A percentile compares a stretch with the other conserved stretches of the same genome.
Conservation (phyloP, 1,140 invertebrate genomes). For the Luehdorfia chinensis region DNA sequence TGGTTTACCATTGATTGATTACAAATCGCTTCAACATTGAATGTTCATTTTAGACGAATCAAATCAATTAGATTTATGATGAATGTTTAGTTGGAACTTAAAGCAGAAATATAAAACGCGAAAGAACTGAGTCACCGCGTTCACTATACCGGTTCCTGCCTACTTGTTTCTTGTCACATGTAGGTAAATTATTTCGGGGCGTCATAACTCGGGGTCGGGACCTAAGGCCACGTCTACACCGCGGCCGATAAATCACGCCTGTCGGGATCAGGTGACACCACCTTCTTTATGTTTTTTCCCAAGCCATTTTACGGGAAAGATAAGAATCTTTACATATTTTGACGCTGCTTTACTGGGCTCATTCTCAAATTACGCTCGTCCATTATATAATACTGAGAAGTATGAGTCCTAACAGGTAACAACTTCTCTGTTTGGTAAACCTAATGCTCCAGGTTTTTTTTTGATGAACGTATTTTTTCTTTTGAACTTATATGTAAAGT, state of each 20-base stretch:
- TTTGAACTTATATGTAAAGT: no score
- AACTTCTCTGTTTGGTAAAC: neutral
- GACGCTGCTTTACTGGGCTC: constrained; percentile 69
- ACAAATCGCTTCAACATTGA: no score
- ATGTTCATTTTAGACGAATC: no score
- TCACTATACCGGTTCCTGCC: constrained; percentile 46
- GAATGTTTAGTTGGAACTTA: no score
- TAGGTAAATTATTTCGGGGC: constrained; percentile 67
- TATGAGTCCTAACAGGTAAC: constrained; percentile 3
- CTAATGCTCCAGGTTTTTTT: constrained; percentile 8
- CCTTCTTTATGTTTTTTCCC: constrained; percentile 79
- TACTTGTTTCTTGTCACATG: constrained; percentile 56
- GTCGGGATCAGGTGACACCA: constrained; percentile 77
- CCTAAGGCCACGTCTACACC: constrained; percentile 69
- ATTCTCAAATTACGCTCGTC: constrained; percentile 74
- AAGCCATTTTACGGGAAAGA: constrained; percentile 77
- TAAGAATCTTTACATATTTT: constrained; percentile 78
- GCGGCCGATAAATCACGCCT: constrained; percentile 67
- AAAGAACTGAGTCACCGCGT: constrained; percentile 43
- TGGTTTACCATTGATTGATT: no score
- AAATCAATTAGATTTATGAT: no score
- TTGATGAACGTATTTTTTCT: no score
- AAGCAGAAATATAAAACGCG: constrained; percentile 25
- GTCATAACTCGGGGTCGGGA: constrained; percentile 62
- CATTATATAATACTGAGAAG: constrained; percentile 70